phyloP scores from a whole-genome alignment of 2,797 vertebrate species.

The Otolemur crassicaudatus region DNA sequence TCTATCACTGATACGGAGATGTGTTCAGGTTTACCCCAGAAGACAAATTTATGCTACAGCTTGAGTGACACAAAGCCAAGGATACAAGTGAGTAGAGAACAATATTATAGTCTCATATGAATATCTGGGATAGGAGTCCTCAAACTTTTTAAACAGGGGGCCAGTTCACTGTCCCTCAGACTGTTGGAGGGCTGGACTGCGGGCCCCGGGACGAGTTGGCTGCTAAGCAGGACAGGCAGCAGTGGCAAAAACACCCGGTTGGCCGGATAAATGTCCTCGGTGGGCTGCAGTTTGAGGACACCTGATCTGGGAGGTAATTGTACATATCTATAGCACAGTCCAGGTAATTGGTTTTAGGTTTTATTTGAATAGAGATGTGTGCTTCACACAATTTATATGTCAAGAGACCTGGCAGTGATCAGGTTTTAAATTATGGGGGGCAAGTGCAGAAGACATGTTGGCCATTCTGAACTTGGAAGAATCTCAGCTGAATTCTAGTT shows the following conservation, averaged over 20 bases:
- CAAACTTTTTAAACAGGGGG: too few species aligned
- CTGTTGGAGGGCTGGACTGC: too few species aligned
- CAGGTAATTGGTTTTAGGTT: neutral
- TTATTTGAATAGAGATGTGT: slow-evolving; percentile 1
- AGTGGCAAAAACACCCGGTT: too few species aligned
- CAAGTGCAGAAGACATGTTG: neutral
- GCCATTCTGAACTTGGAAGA: slow-evolving; percentile 7
- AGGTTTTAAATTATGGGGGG: neutral
- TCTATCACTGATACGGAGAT: neutral
- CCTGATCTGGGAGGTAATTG: neutral
- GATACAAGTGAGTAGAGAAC: neutral
- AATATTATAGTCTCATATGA: neutral
- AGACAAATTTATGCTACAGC: neutral
- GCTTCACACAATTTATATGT: neutral
- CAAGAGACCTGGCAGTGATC: neutral
- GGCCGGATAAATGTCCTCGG: too few species aligned
- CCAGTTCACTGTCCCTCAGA: too few species aligned
- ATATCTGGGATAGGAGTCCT: neutral
- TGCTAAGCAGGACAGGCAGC: too few species aligned
- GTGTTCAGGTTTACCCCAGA: neutral
- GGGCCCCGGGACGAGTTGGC: too few species aligned
- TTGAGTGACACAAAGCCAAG: neutral
- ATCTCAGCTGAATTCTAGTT: neutral
- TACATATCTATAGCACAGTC: neutral
- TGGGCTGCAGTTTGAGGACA: too few species aligned